Evolutionary conservation across 2,888 invertebrate species (phyloP).

Genomic region (Lasioglossum marginatum): DNA sequence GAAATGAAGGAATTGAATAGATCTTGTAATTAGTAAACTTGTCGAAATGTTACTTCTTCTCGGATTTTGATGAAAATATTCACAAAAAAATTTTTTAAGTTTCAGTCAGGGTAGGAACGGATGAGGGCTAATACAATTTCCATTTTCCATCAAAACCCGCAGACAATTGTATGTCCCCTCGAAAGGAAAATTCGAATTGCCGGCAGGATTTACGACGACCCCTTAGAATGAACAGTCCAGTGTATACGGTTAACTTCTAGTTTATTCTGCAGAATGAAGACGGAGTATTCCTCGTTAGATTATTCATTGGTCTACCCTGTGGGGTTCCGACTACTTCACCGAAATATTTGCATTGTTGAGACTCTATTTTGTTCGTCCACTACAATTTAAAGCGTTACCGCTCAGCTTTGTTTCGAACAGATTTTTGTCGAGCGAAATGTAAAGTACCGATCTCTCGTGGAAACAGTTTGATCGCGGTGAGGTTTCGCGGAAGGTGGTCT

Average conservation of each 20-base stretch:
- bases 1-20: too few species aligned
- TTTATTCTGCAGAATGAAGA: not conserved
- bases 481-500: not conserved
- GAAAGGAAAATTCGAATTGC: not conserved
- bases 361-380: not conserved
- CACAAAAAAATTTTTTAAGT: too few species aligned
- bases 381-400: not conserved
- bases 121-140: too few species aligned
- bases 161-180: not conserved
- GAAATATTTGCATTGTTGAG: not conserved
- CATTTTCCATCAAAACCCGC: too few species aligned
- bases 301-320: not conserved
- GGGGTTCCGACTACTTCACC: not conserved
- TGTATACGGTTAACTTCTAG: not conserved
- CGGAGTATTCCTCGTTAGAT: slow-evolving; percentile 6
- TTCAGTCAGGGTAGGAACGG: too few species aligned
- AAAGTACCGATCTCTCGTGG: not conserved
- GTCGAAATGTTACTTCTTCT: too few species aligned
- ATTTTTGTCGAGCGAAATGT: not conserved
- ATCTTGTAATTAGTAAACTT: too few species aligned
- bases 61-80: too few species aligned
- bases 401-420: not conserved
- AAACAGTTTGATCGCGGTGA: not conserved
- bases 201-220: not conserved
- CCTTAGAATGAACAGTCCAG: not conserved